Conservation (phyloP, 2,888 invertebrate species). For the Notocelia uddmanniana region DNA sequence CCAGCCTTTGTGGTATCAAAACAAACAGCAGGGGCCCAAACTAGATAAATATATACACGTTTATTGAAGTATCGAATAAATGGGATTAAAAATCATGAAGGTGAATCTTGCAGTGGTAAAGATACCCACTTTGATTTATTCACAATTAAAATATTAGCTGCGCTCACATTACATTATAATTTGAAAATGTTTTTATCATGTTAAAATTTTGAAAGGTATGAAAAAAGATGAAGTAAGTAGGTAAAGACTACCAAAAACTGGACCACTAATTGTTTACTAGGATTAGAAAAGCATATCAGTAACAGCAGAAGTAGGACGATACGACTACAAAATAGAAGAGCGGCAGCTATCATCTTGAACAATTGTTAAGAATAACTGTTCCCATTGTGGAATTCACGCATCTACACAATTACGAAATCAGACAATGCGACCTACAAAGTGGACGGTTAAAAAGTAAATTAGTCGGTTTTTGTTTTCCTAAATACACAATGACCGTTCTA, state of each 20-base stretch:
- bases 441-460: constrained; percentile 54
- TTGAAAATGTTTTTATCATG: not conserved
- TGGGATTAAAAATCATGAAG: constrained; percentile 30
- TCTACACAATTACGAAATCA: constrained; percentile 55
- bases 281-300: constrained; percentile 18
- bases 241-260: constrained; percentile 6
- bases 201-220: not conserved
- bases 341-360: constrained; percentile 17
- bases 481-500: constrained; percentile 70
- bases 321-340: not conserved
- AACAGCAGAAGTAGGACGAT: not conserved
- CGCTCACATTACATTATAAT: not conserved
- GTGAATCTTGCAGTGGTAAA: not conserved
- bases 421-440: constrained; percentile 58
- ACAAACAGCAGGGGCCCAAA: constrained; percentile 74
- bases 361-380: constrained; percentile 58
- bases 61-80: constrained; percentile 41
- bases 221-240: not conserved
- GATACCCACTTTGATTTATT: constrained; percentile 7
- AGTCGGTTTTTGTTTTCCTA: constrained; percentile 76
- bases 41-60: constrained; percentile 39
- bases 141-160: not conserved
- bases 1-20: constrained; percentile 65
- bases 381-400: constrained; percentile 52
- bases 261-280: constrained; percentile 3